Evolutionary conservation across 2,797 vertebrate species (phyloP), one percentile per base, ranked within the genome.

Genomic region (Apogon talboti): DNA sequence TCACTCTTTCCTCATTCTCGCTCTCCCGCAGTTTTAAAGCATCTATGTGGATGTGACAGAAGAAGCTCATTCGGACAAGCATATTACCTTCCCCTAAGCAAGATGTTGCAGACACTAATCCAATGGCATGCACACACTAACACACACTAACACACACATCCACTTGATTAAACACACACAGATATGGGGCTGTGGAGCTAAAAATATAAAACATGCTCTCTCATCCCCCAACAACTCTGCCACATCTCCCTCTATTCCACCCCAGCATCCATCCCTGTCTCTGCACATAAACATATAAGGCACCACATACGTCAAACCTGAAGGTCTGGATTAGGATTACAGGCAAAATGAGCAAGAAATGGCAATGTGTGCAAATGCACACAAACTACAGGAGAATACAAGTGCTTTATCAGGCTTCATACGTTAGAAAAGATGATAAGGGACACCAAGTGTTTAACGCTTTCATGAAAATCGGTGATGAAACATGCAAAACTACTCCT

Each of bases 11-110:
- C 12, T 44, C 70, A 50, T 78, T 59, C 76, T 74, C 28, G 12
- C 72, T 81, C 35, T 53, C 57, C 58, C 78, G 74, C 83, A 85
- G 64, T 87, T 91, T 85, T 66, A 81, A 81, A 82, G 58, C 82
- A 85, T 88, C 85, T 73, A 76, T 78, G 64, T 38, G 9, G 84
- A 84, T 84, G 83, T 83, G 82, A 81, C 82, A 73, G 70, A 81
- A 84, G 78, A 85, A 68, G 84, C 88, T 87, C 71, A 43, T 87
- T 84, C 61, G 76, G 91, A 89, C 82, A 75, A 88, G 85, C 80
- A 80, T 87, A 86, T 92, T 89, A 92, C 91, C 88, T 92, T 92
- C 90, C 91, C 89, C 85, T 81, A 70, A 92, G 89, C 90, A 61
- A 93, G 88, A 88, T 41, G 77, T 83, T 85, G 78, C 66, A 90